Evolutionary conservation across 2,888 invertebrate genomes (phyloP), one percentile per base, ranked within the genome.

Genomic region (Polymixis flavicincta): DNA sequence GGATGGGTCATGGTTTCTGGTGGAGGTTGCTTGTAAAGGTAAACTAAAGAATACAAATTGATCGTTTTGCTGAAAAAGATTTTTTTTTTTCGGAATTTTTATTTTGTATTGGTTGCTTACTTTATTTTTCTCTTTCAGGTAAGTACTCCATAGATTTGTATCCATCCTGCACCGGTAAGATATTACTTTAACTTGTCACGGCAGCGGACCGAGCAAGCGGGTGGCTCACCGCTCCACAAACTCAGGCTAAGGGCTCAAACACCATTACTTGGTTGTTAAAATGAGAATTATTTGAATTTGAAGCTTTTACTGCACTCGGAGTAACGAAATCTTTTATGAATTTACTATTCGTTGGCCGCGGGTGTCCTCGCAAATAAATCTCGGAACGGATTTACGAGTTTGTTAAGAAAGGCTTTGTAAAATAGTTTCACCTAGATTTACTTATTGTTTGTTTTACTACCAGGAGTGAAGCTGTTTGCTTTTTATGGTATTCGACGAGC

Each of bases 51-150:
- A 61, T 14, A 28, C 11, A 11, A 54, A 37, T 14, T 3, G 32
- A 57, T 28, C 0, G 8, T 32, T 13, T 28, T 71, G 19, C 5
- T 59, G 7, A 1, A 52, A 55, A 11, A 13, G n/a, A n/a, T n/a
- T n/a, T n/a, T n/a, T n/a, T n/a, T n/a, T n/a, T n/a, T n/a, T n/a
- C n/a, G n/a, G n/a, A n/a, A n/a, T n/a, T n/a, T n/a, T 22, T 25
- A 5, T 65, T 37, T 50, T 22, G 6, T 66, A 84, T 64, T 64
- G 1, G 14, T 79, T 76, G 28, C 25, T 85, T 61, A 65, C 52
- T 65, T 8, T 17, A 48, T 65, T 64, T 87, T 76, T 86, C 74
- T 83, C n/a, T 86, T 86, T n/a, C 86, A 86, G 86, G 86, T 86
- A 86, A 77, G 86, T 86, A 50, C 66, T 60, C n/a, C 57, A 63